Evolutionary conservation across 2,888 invertebrate species (phyloP).

Genomic region (Eristalis arbustorum): DNA sequence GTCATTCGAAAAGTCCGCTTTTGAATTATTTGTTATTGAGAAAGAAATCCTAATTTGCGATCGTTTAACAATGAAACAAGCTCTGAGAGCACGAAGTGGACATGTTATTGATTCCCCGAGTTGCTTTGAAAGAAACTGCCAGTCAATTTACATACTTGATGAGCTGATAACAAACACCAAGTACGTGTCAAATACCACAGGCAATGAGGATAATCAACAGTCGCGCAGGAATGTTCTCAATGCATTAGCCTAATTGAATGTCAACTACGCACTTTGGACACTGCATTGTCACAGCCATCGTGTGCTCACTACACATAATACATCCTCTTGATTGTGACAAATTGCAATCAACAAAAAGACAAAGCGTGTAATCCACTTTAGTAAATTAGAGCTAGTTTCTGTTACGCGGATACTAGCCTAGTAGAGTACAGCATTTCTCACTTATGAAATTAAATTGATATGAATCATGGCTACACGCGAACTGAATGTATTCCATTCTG

Average conservation of each 20-base stretch:
- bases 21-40: neutral
- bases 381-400: slow-evolving; percentile 27
- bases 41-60: neutral
- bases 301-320: neutral
- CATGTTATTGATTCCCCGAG: neutral
- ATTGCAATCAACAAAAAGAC: neutral
- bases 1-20: neutral
- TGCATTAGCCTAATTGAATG: slow-evolving; percentile 42
- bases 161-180: neutral
- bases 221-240: neutral
- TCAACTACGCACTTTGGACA: neutral
- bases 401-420: slow-evolving; percentile 12
- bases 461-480: slow-evolving; percentile 34
- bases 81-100: neutral
- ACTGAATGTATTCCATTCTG: slow-evolving; percentile 23
- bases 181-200: neutral
- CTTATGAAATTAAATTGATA: slow-evolving; percentile 34
- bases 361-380: slow-evolving; percentile 24
- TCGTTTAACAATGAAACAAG: neutral
- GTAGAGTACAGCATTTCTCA: slow-evolving; percentile 1
- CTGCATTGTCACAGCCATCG: neutral
- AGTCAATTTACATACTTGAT: neutral
- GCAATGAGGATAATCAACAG: neutral
- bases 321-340: neutral
- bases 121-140: neutral